These are phyloP conservation scores for Drosophila anceps DNA, from an alignment of 2,888 invertebrate genomes.

Conservation along the genomic window DNA sequence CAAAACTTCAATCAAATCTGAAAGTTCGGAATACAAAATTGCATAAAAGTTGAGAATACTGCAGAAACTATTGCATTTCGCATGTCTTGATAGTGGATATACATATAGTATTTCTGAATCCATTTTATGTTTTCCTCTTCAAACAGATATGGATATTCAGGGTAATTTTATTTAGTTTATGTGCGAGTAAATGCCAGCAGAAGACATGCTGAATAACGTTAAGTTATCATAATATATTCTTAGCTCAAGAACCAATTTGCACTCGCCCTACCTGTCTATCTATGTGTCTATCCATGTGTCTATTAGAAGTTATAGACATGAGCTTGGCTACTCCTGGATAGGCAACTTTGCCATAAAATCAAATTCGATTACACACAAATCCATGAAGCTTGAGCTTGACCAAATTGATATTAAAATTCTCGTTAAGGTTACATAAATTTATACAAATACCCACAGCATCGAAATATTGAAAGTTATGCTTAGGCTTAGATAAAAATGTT, in stretches of 20 bases:
- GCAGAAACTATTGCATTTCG: not conserved
- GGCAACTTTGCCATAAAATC: not conserved
- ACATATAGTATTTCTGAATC: not conserved
- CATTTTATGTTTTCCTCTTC: not conserved
- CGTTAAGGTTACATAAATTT: no score
- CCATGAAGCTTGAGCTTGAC: no score
- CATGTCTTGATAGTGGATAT: no score
- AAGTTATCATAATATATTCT: not conserved
- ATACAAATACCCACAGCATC: no score
- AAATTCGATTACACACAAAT: not conserved
- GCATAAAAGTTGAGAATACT: not conserved
- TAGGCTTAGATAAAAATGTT: no score
- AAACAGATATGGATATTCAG: not conserved
- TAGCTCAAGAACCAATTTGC: not conserved
- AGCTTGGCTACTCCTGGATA: not conserved
- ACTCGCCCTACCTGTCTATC: not conserved
- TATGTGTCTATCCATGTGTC: not conserved
- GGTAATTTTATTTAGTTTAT: not conserved
- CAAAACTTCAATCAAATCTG: conserved; percentile 28
- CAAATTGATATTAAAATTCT: no score
- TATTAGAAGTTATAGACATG: not conserved
- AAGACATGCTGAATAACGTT: not conserved
- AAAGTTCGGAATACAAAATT: not conserved
- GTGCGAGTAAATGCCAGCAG: not conserved
- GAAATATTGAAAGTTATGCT: no score